phyloP scores from a whole-genome alignment of 2,797 vertebrate genomes.

The Prionace glauca region DNA sequence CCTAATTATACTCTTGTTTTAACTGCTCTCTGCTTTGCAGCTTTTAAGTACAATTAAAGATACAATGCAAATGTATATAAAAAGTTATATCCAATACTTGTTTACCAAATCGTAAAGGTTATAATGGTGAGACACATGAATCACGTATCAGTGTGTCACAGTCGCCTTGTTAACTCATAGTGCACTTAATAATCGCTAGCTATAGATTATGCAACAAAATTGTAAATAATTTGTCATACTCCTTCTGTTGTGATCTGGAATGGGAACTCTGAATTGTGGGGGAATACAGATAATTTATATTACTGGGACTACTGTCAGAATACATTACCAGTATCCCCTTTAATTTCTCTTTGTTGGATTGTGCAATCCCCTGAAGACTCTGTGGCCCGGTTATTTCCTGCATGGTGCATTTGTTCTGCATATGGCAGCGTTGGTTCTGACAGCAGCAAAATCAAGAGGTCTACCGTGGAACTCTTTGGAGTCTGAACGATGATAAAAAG shows the following conservation, averaged over 20 bases:
- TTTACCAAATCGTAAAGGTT: background rate
- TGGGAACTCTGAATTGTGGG: background rate
- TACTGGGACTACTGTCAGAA: background rate
- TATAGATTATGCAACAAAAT: background rate
- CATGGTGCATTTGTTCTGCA: background rate
- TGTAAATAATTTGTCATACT: background rate
- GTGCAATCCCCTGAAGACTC: background rate
- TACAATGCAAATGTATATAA: background rate
- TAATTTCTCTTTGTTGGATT: background rate
- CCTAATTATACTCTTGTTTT: background rate
- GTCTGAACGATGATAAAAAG: background rate
- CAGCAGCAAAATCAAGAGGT: background rate
- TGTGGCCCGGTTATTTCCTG: background rate
- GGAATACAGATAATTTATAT: background rate
- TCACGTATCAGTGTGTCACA: background rate
- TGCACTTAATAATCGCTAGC: background rate
- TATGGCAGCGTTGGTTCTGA: background rate
- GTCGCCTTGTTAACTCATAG: background rate
- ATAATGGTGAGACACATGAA: background rate
- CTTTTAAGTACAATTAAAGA: background rate
- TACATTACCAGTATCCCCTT: background rate
- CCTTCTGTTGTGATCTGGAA: background rate
- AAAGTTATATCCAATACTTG: background rate
- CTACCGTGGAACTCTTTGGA: background rate
- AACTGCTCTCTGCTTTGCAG: background rate